Conservation (phyloP, 2,888 invertebrate genomes). For the Augochlorella aurata region DNA sequence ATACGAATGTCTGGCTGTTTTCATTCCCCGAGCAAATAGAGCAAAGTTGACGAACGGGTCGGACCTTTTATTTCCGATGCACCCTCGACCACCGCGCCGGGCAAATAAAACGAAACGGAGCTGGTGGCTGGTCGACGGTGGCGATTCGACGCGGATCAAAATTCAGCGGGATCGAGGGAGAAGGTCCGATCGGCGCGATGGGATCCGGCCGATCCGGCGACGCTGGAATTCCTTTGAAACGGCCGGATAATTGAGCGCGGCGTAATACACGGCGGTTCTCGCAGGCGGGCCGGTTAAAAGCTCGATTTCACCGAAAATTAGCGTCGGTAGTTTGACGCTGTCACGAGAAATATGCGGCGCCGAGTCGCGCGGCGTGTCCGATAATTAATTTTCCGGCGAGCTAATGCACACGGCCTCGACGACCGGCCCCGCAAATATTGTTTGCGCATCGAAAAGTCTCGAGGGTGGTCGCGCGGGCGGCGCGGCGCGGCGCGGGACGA, state of each 20-base stretch:
- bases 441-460: conserved; percentile 24
- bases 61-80: not conserved
- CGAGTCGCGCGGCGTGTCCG: conserved; percentile 3
- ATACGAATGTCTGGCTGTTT: not conserved
- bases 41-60: not conserved
- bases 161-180: not conserved
- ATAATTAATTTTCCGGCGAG: conserved; percentile 45
- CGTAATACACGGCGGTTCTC: not conserved
- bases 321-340: conserved; percentile 21
- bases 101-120: not conserved
- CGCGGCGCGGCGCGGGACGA: not conserved
- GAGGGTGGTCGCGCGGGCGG: not conserved
- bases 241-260: conserved; percentile 14
- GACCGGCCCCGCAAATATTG: conserved; percentile 23
- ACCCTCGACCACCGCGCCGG: not conserved
- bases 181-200: too few relatives aligned
- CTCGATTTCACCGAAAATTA: conserved; percentile 25
- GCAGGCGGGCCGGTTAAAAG: conserved; percentile 16
- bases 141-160: not conserved
- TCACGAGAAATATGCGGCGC: conserved; percentile 19
- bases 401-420: conserved; percentile 13
- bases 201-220: not conserved
- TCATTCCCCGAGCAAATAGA: not conserved
- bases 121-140: not conserved
- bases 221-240: conserved; percentile 31